Conservation (phyloP, 2,888 invertebrate species). For the Merodon equestris region DNA sequence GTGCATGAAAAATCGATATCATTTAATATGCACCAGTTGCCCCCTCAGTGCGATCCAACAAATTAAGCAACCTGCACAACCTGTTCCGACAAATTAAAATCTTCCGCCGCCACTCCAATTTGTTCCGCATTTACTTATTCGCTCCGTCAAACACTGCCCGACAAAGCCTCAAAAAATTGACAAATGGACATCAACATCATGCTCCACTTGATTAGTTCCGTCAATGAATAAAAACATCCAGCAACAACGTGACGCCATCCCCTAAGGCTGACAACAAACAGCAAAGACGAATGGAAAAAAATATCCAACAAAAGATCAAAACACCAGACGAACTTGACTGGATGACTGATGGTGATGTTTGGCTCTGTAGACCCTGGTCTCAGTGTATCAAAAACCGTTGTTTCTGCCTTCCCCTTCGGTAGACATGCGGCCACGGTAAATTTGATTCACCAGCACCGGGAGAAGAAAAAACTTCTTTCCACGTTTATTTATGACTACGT, state of each 20-base stretch:
- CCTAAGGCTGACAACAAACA: constrained; percentile 12
- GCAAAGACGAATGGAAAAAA: constrained; percentile 25
- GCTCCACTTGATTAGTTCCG: constrained; percentile 48
- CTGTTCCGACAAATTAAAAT: not conserved
- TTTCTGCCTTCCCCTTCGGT: constrained; percentile 1
- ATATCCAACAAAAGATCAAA: constrained; percentile 54
- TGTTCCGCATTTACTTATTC: not conserved
- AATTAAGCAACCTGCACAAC: not conserved
- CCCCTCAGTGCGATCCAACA: no score
- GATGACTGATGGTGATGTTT: constrained; percentile 60
- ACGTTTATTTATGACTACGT: constrained; percentile 63
- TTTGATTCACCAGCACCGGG: constrained; percentile 3
- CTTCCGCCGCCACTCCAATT: not conserved
- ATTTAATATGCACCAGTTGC: no score
- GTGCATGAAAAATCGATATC: no score
- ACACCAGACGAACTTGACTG: constrained; percentile 65
- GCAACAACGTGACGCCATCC: constrained; percentile 27
- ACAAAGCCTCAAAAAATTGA: constrained; percentile 25
- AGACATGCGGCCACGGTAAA: constrained; percentile 10
- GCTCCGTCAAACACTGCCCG: not conserved
- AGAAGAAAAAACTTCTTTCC: constrained; percentile 36
- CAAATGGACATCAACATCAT: constrained; percentile 42
- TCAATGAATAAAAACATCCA: constrained; percentile 45
- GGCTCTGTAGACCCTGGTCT: constrained; percentile 15
- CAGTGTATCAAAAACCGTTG: constrained; percentile 26